These are phyloP conservation scores for Drosophila multiciliata DNA, from an alignment of 2,888 invertebrate species.

Conservation along the genomic window DNA sequence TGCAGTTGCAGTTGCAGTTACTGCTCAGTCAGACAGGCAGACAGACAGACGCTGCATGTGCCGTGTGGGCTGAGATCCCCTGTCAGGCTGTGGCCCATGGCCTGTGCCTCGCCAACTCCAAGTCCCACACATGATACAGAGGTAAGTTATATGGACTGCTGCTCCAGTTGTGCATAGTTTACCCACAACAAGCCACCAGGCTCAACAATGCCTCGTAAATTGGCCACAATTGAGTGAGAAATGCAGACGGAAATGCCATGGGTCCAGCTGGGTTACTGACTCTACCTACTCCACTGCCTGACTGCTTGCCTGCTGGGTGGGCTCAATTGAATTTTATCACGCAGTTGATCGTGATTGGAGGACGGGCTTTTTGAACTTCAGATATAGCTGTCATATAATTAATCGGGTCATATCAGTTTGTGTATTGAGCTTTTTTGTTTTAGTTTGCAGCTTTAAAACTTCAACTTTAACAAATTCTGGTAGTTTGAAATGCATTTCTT, in stretches of 20 bases:
- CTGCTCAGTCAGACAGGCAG: constrained; percentile 6
- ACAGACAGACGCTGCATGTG: constrained; percentile 40
- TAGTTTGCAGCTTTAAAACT: neutral
- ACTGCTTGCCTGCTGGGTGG: constrained; percentile 10
- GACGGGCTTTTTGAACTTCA: neutral
- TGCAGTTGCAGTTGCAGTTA: constrained; percentile 8
- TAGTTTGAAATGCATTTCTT: neutral
- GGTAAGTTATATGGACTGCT: constrained; percentile 56
- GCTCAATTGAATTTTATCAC: constrained; percentile 20
- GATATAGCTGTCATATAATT: neutral
- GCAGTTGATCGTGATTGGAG: neutral
- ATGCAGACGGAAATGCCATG: constrained; percentile 42
- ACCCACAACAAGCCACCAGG: constrained; percentile 17
- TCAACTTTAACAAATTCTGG: neutral
- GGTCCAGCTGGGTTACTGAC: constrained; percentile 14
- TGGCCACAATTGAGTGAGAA: constrained; percentile 73
- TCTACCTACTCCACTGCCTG: neutral
- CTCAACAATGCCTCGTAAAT: constrained; percentile 71
- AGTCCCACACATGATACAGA: constrained; percentile 62
- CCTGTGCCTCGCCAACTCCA: constrained; percentile 29
- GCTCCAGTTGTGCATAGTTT: constrained; percentile 28
- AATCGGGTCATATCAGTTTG: neutral
- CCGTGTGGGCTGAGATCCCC: constrained; percentile 65
- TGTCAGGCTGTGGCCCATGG: constrained; percentile 48
- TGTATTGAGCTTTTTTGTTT: neutral